phyloP scores from a whole-genome alignment of 2,113 vertebrate species.

The Zosterops borbonicus region DNA sequence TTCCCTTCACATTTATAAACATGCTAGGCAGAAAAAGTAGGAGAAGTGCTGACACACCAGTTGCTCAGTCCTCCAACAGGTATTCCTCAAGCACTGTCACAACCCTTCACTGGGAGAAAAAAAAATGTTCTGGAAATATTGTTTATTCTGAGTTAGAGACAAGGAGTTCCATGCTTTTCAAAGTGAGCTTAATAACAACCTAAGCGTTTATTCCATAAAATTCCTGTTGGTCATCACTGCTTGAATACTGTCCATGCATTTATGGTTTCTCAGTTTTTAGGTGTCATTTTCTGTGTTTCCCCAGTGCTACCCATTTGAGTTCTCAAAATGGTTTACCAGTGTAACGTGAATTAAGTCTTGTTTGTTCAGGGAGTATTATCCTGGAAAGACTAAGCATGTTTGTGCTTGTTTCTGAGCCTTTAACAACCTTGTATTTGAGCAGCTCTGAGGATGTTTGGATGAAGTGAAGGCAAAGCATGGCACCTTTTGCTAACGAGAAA shows the following conservation, averaged over 20 bases:
- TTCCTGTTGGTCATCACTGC: not conserved
- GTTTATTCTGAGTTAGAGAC: not conserved
- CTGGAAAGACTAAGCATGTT: not conserved
- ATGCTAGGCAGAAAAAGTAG: not conserved
- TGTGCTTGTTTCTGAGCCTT: not conserved
- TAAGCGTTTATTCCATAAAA: not conserved
- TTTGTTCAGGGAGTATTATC: not conserved
- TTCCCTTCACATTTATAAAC: not conserved
- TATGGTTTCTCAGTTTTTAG: not conserved
- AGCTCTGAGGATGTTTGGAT: not conserved
- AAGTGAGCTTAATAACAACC: not conserved
- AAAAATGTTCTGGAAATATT: not conserved
- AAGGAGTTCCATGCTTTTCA: not conserved
- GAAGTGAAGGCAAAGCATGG: not conserved
- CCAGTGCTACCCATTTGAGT: not conserved
- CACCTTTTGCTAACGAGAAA: not conserved
- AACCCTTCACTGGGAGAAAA: not conserved
- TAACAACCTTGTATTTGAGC: not conserved
- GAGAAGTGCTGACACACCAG: accelerated
- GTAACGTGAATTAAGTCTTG: not conserved
- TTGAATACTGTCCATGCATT: not conserved
- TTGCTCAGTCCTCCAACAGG: not conserved
- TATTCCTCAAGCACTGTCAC: not conserved
- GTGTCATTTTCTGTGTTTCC: not conserved
- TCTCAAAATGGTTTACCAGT: not conserved